Evolutionary conservation across 2,113 vertebrate genomes (phyloP), one percentile per base, ranked within the genome.

Genomic region (Tupaia tana): DNA sequence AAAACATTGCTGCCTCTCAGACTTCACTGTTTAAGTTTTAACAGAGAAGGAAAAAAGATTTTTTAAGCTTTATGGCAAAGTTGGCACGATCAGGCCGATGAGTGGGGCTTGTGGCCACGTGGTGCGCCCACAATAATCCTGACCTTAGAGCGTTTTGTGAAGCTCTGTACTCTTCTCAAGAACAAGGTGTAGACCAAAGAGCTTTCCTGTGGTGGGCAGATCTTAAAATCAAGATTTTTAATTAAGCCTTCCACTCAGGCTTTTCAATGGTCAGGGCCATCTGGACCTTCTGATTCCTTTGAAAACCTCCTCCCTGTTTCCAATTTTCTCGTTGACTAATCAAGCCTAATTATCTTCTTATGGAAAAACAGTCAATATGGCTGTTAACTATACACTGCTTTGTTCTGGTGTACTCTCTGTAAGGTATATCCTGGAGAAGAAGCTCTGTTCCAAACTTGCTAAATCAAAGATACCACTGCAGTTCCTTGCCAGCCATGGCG

Each of bases 1-100:
- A 86, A 96, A 97, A 54, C 63, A 94, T 97, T 96, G 67, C 82
- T 97, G 71, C 90, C 70, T 97, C 16, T 61, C 93, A 85, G 79
- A 79, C 87, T 96, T 96, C 2, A 24, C 77, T 74, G 27, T 88
- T 86, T 67, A 95, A 74, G 89, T 81, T 69, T 97, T 97, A 96
- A 95, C 81, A 86, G 95, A 95, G 91, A 56, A 94, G 66, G 24
- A 96, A 95, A 92, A 95, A 96, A 93, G 69, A 2, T 1, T 82
- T 95, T 73, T 89, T 88, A 88, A 74, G 64, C 58, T 91, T 96
- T 63, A 63, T 74, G 64, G 25, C 90, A 75, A 19, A 34, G 24
- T 87, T 95, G 80, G 27, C 81, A 22, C 95, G 89, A 84, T 74
- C 71, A 52, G 52, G 86, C 93, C 70, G 43, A 1, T 79, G 15